Evolutionary conservation across 2,797 vertebrate genomes (phyloP).

Genomic region (Hyperoplus immaculatus): DNA sequence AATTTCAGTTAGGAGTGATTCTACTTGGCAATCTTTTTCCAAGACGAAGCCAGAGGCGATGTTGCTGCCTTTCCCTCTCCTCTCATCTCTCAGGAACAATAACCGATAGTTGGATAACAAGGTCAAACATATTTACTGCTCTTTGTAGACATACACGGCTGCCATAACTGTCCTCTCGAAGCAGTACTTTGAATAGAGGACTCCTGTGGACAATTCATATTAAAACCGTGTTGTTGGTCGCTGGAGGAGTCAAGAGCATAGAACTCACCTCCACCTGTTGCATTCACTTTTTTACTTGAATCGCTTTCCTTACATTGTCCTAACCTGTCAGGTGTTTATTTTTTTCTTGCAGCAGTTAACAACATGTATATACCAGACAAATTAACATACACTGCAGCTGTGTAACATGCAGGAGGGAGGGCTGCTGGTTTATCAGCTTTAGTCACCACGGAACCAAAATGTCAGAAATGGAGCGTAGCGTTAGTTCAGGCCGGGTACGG

Average conservation of each 20-base stretch:
- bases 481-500: too few relatives aligned
- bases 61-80: slow-evolving; percentile 18
- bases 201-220: slow-evolving; percentile 16
- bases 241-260: slow-evolving; percentile 4
- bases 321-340: slow-evolving; percentile 11
- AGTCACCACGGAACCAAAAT: slow-evolving; percentile 4
- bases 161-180: background rate
- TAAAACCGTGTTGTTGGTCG: background rate
- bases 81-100: slow-evolving; percentile 45
- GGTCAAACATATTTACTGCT: slow-evolving; percentile 22
- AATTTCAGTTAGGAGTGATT: slow-evolving; percentile 34
- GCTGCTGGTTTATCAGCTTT: slow-evolving; percentile 49
- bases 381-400: slow-evolving; percentile 14
- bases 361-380: background rate
- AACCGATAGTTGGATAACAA: slow-evolving; percentile 38
- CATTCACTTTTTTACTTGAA: too few relatives aligned
- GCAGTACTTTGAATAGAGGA: background rate
- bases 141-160: background rate
- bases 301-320: background rate
- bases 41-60: slow-evolving; percentile 31
- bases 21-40: slow-evolving; percentile 27
- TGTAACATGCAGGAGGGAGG: slow-evolving; percentile 12
- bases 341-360: slow-evolving; percentile 14
- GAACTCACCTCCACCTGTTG: background rate
- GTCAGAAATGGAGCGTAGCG: background rate